Conservation (phyloP, 2,797 vertebrate genomes). For the Cynopterus sphinx region DNA sequence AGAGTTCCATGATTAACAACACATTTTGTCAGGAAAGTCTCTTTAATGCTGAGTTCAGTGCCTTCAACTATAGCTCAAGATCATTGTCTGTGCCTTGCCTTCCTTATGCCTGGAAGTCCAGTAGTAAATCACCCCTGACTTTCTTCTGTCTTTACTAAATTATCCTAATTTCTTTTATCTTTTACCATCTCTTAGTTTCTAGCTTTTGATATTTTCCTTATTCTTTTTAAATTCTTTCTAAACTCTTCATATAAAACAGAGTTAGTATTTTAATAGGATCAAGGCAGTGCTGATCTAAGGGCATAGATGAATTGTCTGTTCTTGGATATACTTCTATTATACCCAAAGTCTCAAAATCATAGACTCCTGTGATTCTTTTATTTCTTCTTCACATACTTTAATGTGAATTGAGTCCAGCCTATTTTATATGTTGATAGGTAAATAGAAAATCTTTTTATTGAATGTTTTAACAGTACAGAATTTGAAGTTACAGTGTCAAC, state of each 20-base stretch:
- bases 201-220: not conserved
- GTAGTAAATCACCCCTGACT: not conserved
- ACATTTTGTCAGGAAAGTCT: not conserved
- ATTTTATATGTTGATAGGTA: not conserved
- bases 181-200: not conserved
- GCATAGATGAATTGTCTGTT: not conserved
- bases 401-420: not conserved
- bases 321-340: slow-evolving; percentile 7
- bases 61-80: not conserved
- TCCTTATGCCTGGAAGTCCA: not conserved
- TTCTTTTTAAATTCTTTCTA: slow-evolving; percentile 14
- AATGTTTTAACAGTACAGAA: not conserved
- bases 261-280: not conserved
- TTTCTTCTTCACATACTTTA: not conserved
- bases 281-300: not conserved
- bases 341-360: not conserved
- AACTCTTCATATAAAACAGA: not conserved
- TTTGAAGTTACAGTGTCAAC: not conserved
- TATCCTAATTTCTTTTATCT: not conserved
- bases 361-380: not conserved
- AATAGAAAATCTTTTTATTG: not conserved
- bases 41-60: not conserved
- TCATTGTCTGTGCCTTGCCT: not conserved
- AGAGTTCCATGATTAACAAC: not conserved
- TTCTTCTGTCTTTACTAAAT: not conserved